phyloP scores from a whole-genome alignment of 2,888 invertebrate genomes.

The Oligia latruncula region DNA sequence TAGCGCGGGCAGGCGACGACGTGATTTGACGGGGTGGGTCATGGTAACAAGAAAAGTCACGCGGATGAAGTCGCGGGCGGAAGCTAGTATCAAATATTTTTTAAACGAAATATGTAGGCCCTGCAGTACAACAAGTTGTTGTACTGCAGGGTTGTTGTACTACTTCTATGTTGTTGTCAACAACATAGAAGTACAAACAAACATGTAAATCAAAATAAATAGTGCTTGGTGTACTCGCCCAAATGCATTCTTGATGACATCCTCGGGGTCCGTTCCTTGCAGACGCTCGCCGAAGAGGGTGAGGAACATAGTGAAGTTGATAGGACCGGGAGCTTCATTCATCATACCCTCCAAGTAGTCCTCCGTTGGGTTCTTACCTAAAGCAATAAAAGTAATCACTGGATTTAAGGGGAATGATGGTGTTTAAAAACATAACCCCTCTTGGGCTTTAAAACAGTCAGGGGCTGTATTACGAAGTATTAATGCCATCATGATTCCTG shows the following conservation, averaged over 20 bases:
- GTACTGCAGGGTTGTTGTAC: too few relatives aligned
- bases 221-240: slow-evolving; percentile 86
- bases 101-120: not conserved
- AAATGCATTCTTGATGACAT: slow-evolving; percentile 99
- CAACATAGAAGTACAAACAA: not conserved
- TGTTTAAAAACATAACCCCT: not conserved
- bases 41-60: not conserved
- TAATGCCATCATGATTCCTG: not conserved
- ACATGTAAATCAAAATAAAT: not conserved
- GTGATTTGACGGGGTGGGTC: not conserved
- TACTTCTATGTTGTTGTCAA: too few relatives aligned
- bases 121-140: not conserved
- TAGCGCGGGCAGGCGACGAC: too few relatives aligned
- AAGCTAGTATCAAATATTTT: not conserved
- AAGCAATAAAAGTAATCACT: slow-evolving; percentile 15
- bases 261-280: slow-evolving; percentile 99
- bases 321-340: slow-evolving; percentile 99
- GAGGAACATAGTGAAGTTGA: slow-evolving; percentile 99
- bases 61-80: not conserved
- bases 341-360: slow-evolving; percentile 99
- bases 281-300: slow-evolving; percentile 99
- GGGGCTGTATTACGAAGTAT: too few relatives aligned
- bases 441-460: not conserved
- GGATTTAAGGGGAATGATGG: not conserved
- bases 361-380: slow-evolving; percentile 98